Evolutionary conservation across 2,113 vertebrate genomes (phyloP), one percentile per base, ranked within the genome.

Genomic region (Semicossyphus pulcher): DNA sequence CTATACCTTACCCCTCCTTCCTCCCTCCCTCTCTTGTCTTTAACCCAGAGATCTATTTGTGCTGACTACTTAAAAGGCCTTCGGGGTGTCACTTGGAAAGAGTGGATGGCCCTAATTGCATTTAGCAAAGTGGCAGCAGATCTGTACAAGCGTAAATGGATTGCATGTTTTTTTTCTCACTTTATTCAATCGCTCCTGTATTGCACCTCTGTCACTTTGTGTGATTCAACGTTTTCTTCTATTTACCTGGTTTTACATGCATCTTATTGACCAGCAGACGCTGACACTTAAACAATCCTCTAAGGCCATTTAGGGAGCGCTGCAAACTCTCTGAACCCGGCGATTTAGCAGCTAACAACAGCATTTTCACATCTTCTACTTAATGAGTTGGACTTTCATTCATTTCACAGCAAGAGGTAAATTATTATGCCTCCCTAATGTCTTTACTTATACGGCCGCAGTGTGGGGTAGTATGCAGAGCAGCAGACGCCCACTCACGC

Each of bases 11-110:
- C 36, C 25, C 60, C 32, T 16, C 54, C 49, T 21, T 29, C 66
- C 16, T 36, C 10, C 16, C 54, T 31, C 39, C 48, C 15, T 14
- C 39, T 20, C 58, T 68, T 32, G 47, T 74, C 72, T 66, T 62
- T 52, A 70, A 56, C 78, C 62, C 64, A 34, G 68, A 65, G 61
- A 85, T 79, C 68, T 69, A 81, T 86, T 88, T 86, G 81, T 83
- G 88, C 84, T 83, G 88, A 87, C 83, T 86, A 87, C 65, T 78
- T 85, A 76, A 88, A 87, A 84, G 67, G 80, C 63, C 77, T 78
- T 66, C 26, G 1, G 65, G 69, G 85, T 74, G 80, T 82, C 81
- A 79, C 81, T 86, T 64, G 75, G 76, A 80, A 72, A 70, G 63
- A 85, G 80, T 71, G 75, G 76, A 80, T 68, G 62, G 62, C 44